Conservation (phyloP, 2,888 invertebrate genomes). For the Acanthopleura granulata region DNA sequence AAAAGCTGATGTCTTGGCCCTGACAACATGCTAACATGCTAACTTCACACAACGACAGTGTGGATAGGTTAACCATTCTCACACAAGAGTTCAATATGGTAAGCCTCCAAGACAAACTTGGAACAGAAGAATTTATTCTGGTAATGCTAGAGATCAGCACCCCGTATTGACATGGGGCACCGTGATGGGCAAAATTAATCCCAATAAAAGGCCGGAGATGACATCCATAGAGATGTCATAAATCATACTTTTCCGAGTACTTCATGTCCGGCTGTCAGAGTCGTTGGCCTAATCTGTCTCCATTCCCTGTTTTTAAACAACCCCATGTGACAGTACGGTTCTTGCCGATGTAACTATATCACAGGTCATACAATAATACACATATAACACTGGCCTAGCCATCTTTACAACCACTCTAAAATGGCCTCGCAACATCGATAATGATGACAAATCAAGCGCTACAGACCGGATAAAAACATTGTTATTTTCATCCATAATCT, state of each 20-base stretch:
- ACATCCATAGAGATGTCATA: constrained; percentile 11
- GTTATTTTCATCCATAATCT: constrained; percentile 10
- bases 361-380: background rate
- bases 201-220: constrained; percentile 15
- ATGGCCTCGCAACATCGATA: background rate
- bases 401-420: constrained; percentile 1
- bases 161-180: constrained; percentile 15
- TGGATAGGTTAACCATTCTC: too few relatives aligned
- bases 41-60: too few relatives aligned
- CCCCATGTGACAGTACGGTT: constrained; percentile 6
- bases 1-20: too few relatives aligned
- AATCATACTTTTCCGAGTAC: constrained; percentile 13
- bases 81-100: too few relatives aligned
- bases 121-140: background rate
- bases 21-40: too few relatives aligned
- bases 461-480: background rate
- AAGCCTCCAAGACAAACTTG: background rate
- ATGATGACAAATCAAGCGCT: constrained; percentile 5
- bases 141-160: constrained; percentile 9
- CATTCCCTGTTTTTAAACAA: constrained; percentile 16
- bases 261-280: constrained; percentile 18
- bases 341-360: background rate
- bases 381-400: background rate
- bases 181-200: constrained; percentile 2
- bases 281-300: constrained; percentile 14